A percentile compares a stretch with the other conserved stretches of the same genome.
Conservation (phyloP, 2,113 vertebrate genomes). For the Strix aluco region DNA sequence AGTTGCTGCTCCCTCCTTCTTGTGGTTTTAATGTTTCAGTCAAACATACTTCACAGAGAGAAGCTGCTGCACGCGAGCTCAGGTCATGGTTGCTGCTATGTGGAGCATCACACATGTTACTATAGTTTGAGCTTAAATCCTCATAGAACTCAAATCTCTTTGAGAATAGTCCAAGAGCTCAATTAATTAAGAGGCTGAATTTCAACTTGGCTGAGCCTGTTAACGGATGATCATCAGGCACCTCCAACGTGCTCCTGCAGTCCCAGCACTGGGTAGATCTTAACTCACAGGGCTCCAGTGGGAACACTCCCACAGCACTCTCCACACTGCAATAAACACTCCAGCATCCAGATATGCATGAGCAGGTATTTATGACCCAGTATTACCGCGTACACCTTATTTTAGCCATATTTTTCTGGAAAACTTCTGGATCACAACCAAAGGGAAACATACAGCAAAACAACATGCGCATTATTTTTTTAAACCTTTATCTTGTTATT, state of each 20-base stretch:
- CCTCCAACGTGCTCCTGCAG: neutral
- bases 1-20: neutral
- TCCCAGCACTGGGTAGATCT: neutral
- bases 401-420: neutral
- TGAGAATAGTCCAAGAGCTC: neutral
- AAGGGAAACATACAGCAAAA: neutral
- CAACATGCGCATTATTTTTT: neutral
- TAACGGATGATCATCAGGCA: neutral
- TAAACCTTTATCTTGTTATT: neutral
- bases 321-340: neutral
- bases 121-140: slow-evolving; percentile 2
- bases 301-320: neutral
- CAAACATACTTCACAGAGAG: neutral
- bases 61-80: neutral
- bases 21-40: neutral
- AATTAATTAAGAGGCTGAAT: neutral
- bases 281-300: neutral
- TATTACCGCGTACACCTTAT: neutral
- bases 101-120: neutral
- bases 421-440: neutral
- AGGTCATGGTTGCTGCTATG: neutral
- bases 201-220: neutral
- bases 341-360: neutral
- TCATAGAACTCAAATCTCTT: neutral
- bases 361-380: neutral